These are phyloP conservation scores for Pteronotus mesoamericanus DNA, from an alignment of 2,797 vertebrate species.

Conservation along the genomic window DNA sequence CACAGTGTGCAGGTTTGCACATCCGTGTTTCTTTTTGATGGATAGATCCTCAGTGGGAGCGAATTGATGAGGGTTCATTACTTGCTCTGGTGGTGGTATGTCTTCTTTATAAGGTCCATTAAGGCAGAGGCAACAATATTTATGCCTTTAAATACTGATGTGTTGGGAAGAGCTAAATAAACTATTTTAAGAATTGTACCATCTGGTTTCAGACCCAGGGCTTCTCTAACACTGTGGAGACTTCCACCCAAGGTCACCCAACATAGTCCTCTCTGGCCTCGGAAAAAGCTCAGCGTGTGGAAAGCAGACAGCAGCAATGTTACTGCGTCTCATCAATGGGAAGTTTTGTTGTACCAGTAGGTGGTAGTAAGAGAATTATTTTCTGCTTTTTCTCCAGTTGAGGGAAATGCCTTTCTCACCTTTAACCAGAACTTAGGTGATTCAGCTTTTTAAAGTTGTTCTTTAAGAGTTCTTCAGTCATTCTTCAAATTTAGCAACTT, in stretches of 20 bases:
- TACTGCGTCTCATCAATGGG: background rate
- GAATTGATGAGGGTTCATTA: conserved; percentile 41
- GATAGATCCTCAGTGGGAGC: conserved; percentile 3
- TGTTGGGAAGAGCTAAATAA: conserved; percentile 42
- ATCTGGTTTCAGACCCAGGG: conserved; percentile 28
- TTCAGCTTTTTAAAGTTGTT: conserved; percentile 30
- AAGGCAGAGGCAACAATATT: conserved; percentile 50
- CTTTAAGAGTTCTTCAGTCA: background rate
- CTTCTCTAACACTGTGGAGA: background rate
- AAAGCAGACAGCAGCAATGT: background rate
- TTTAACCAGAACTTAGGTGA: background rate
- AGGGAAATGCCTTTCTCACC: background rate
- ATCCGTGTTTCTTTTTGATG: conserved; percentile 9
- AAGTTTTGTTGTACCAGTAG: background rate
- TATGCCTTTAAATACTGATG: conserved; percentile 61
- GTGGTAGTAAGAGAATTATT: background rate
- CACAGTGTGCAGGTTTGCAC: background rate
- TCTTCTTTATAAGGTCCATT: conserved; percentile 63
- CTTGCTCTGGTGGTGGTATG: background rate
- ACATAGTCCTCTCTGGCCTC: background rate
- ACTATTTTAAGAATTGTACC: background rate
- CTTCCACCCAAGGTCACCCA: conserved; percentile 14
- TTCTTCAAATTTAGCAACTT: conserved; percentile 26
- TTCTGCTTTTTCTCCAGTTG: background rate
- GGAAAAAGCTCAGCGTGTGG: background rate